Evolutionary conservation across 2,113 vertebrate species (phyloP).

Genomic region (Tragulus kanchil): DNA sequence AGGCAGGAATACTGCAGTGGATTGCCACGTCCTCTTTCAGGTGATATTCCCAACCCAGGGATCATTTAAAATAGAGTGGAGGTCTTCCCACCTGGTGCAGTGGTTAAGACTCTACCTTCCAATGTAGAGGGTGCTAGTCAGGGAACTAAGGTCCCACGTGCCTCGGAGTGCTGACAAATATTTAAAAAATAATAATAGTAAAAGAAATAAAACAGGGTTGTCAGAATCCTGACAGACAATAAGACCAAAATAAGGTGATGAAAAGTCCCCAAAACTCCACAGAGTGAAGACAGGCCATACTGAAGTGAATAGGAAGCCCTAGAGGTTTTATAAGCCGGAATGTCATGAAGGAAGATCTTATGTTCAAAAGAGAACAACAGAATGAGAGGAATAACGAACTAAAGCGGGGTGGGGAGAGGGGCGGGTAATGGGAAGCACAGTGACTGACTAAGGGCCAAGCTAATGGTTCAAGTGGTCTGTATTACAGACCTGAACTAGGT

Average conservation of each 20-base stretch:
- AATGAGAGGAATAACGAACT: background rate
- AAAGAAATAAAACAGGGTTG: background rate
- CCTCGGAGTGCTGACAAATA: background rate
- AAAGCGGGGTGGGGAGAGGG: accelerated
- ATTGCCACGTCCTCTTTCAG: no score
- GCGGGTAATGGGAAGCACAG: background rate
- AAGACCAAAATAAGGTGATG: background rate
- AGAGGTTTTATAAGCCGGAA: background rate
- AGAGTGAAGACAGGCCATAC: background rate
- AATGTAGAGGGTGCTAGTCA: background rate
- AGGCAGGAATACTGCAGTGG: no score
- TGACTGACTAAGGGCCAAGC: background rate
- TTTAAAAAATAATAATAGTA: background rate
- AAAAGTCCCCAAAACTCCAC: background rate
- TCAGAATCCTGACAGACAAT: background rate
- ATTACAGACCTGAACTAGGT: background rate
- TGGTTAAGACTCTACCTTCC: background rate
- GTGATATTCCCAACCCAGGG: no score
- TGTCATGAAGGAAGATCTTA: background rate
- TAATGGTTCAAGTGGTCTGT: background rate
- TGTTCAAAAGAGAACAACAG: background rate
- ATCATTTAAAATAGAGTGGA: background rate
- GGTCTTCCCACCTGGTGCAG: background rate
- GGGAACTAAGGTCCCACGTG: background rate
- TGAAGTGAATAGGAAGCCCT: background rate